Base-by-base conservation (phyloP, 2,113 vertebrate species). In the Cacatua alba region DNA sequence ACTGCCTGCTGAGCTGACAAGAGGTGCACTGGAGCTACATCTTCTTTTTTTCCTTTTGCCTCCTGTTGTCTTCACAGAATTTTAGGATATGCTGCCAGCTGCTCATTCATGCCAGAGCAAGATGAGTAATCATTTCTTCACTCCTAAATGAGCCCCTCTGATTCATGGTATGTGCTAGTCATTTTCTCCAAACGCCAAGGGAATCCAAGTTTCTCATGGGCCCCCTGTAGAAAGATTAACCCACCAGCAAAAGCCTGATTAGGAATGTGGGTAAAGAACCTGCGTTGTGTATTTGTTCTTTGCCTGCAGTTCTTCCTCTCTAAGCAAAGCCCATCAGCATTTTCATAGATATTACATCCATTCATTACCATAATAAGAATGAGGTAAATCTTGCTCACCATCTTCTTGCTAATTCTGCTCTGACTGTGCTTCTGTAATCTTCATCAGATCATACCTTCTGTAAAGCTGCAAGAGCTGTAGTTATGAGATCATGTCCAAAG, bases 61-160 rank as follows among this genome's bases (percentile, higher is more conserved):
- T 97, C 95, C 94, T 94, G 92, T 97, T 97, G 95, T 93, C 95
- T 96, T 92, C 92, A 89, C 67, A 91, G 91, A 80, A 95, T 91
- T 94, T 87, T 6, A 72, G 95, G 91, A 72, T 63, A 86, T 23
- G 77, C 94, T 93, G 86, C 95, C 96, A 96, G 96, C 86, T 97
- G 96, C 96, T 96, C 92, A 53, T 84, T 97, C 94, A 91, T 82
- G 94, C 95, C 96, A 95, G 95, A 94, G 94, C 86, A 91, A 77
- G 81, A 94, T 96, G 96, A 97, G 89, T 94, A 95, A 96, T 96
- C 57, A 92, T 94, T 92, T 89, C 94, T 94, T 87, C 92, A 62
- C 82, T 94, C 92, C 25, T 3, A 96, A 96, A 94, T 63, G 95
- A 96, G 91, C 91, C 72, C 88, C 91, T 92, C 95, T 94, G 94